Conservation (phyloP, 1,140 invertebrate species). For the Polyergus mexicanus region DNA sequence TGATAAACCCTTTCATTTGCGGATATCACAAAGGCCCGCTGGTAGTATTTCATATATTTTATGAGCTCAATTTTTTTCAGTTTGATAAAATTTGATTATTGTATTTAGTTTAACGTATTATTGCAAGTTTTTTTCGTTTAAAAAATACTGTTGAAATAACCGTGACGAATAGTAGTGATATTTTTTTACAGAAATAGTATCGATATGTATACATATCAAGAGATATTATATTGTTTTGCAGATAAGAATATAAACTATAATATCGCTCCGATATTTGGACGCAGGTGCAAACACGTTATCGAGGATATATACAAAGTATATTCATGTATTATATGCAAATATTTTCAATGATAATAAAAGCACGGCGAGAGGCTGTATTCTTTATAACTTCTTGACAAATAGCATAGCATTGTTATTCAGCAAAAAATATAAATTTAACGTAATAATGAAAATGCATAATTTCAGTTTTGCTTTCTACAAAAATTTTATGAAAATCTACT, state of each 20-base stretch:
- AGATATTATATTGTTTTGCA: conserved; percentile 53
- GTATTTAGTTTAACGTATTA: not conserved
- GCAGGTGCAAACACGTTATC: conserved; percentile 36
- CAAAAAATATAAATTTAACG: not conserved
- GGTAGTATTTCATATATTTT: not conserved
- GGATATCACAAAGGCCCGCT: conserved; percentile 30
- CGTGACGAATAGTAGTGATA: conserved; percentile 36
- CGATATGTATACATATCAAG: conserved; percentile 41
- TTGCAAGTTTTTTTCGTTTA: not conserved
- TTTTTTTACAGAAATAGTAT: conserved; percentile 31
- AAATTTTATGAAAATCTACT: conserved; percentile 27
- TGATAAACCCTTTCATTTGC: conserved; percentile 45
- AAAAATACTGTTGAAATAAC: conserved; percentile 32
- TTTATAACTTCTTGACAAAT: conserved; percentile 17
- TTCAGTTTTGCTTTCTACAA: not conserved
- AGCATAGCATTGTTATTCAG: not conserved
- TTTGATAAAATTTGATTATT: not conserved
- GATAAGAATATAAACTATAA: conserved; percentile 45
- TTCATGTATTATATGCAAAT: conserved; percentile 10
- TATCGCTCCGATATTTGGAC: conserved; percentile 36
- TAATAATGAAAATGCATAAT: not conserved
- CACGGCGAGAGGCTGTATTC: not conserved
- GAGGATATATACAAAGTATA: not conserved
- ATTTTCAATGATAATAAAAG: conserved; percentile 44
- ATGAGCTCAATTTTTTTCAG: not conserved